phyloP scores from a whole-genome alignment of 2,797 vertebrate species.

The Gila robusta region DNA sequence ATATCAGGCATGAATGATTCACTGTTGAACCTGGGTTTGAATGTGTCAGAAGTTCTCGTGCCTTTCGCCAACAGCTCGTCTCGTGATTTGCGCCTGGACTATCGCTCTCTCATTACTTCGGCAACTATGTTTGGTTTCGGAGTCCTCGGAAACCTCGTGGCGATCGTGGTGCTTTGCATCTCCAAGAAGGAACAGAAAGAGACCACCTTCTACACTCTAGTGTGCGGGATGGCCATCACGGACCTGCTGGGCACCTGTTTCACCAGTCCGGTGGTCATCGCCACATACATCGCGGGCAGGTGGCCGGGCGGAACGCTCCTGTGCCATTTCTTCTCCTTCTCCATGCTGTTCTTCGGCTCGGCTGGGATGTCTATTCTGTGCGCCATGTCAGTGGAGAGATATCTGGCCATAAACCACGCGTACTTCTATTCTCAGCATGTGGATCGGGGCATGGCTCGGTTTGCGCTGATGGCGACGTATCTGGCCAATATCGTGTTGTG shows the following conservation, averaged over 20 bases:
- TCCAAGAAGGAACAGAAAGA: slow-evolving; percentile 85
- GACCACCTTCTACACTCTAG: slow-evolving; percentile 84
- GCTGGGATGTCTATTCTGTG: slow-evolving; percentile 85
- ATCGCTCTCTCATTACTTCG: slow-evolving; percentile 77
- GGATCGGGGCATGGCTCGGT: slow-evolving; percentile 77
- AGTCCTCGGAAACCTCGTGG: slow-evolving; percentile 82
- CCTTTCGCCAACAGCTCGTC: slow-evolving; percentile 62
- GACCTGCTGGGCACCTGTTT: slow-evolving; percentile 84
- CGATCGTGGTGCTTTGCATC: slow-evolving; percentile 81
- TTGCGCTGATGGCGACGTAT: slow-evolving; percentile 76
- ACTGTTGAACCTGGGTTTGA: slow-evolving; percentile 62
- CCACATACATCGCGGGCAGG: slow-evolving; percentile 76
- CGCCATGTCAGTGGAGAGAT: slow-evolving; percentile 84
- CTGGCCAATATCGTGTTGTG: slow-evolving; percentile 78
- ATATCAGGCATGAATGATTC: slow-evolving; percentile 72
- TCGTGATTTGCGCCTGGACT: slow-evolving; percentile 73
- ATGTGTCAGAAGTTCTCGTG: slow-evolving; percentile 68
- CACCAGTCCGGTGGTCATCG: slow-evolving; percentile 85
- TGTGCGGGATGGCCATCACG: slow-evolving; percentile 85
- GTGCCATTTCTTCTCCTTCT: slow-evolving; percentile 86
- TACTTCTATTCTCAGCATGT: slow-evolving; percentile 84
- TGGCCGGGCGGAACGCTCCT: slow-evolving; percentile 82
- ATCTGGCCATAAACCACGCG: slow-evolving; percentile 84
- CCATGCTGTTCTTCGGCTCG: slow-evolving; percentile 85
- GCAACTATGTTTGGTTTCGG: slow-evolving; percentile 83